Conservation (phyloP, 2,797 vertebrate species). For the Astyanax mexicanus region DNA sequence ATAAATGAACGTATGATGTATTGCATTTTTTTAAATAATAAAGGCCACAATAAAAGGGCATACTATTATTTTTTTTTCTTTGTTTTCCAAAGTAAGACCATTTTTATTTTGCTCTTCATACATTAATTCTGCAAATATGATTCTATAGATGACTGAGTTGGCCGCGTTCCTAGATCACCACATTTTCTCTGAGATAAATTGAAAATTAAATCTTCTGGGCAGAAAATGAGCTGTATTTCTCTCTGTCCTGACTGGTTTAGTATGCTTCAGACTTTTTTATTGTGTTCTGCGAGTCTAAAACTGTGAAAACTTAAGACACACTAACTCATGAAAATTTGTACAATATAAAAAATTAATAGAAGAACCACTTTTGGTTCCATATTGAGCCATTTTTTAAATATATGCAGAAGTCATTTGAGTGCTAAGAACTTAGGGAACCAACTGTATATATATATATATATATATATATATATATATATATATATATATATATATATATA, state of each 20-base stretch:
- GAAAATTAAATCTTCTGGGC: constrained; percentile 6
- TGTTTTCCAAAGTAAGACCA: not conserved
- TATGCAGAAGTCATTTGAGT: no score
- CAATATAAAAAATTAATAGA: not conserved
- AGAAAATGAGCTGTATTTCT: not conserved
- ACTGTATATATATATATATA: no score
- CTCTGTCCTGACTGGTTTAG: not conserved
- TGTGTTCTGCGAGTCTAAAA: not conserved
- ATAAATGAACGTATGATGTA: not conserved
- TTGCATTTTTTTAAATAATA: constrained; percentile 18
- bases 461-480: no score
- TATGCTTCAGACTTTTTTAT: not conserved
- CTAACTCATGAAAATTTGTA: not conserved
- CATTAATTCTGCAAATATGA: not conserved
- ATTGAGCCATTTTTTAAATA: no score
- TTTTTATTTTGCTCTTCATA: constrained; percentile 1
- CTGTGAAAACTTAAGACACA: not conserved
- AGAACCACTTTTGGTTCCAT: no score
- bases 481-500: no score
- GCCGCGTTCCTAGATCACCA: not conserved
- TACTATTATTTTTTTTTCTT: not conserved
- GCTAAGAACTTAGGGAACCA: no score
- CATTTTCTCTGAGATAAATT: not conserved
- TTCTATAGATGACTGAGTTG: constrained; percentile 7
- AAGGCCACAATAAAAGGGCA: no score